Evolutionary conservation across 2,113 vertebrate species (phyloP), one percentile per base, ranked within the genome.

Genomic region (Aldabrachelys gigantea): DNA sequence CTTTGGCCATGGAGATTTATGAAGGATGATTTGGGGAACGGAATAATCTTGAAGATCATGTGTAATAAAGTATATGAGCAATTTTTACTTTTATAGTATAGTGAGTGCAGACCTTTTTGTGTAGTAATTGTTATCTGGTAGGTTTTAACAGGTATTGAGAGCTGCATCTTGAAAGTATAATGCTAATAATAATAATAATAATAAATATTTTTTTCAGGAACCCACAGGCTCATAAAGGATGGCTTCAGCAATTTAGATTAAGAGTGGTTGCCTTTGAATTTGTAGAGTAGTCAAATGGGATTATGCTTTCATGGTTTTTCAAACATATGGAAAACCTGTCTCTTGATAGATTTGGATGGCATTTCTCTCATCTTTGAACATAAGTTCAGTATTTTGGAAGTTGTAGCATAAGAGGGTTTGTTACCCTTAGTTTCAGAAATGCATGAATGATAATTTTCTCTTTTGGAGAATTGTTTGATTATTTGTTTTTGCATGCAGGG

Each of bases 291-390:
- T 92, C 90, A 59, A 44, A 65, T 12, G 22, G 78, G 85, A 90
- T 84, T 85, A 81, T 86, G 72, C 84, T 94, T 95, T 94, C 56
- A 59, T 87, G 62, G 35, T 84, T 84, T 84, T 90, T 94, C 82
- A 89, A 81, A 90, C 50, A 81, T 86, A 76, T 91, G 65, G 84
- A 81, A 96, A 96, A 96, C 81, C 93, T 95, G 62, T 85, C 78
- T 87, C 14, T 56, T 3, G 22, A 80, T 94, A 89, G 80, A 84
- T 87, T 89, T 91, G 92, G 89, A 93, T 96, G 94, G 94, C 13
- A 3, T 97, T 95, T 95, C 93, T 85, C 82, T 86, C 38, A 24
- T 78, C 94, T 89, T 82, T 72, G 92, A 96, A 90, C 82, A 90
- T 87, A 88, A 52, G 49, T 88, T 90, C 69, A 82, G 92, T 75